phyloP scores from a whole-genome alignment of 2,888 invertebrate species.

The Branchipolynoe longqiensis region DNA sequence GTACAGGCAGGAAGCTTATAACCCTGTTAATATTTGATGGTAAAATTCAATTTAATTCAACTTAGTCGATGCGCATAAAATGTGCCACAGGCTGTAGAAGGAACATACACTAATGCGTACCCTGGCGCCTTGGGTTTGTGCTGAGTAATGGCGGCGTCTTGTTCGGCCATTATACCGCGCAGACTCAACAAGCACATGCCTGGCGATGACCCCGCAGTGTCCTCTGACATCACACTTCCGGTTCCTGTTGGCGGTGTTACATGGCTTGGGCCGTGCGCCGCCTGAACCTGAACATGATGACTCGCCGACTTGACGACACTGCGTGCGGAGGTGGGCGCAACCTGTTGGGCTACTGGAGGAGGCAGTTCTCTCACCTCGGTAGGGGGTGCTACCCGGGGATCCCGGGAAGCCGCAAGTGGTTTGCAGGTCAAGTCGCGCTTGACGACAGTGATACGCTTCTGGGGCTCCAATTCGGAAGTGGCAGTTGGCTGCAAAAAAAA shows the following conservation, averaged over 20 bases:
- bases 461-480: not conserved
- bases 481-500: constrained; percentile 1
- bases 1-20: too few species aligned
- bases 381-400: not conserved
- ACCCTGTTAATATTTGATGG: too few species aligned
- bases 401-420: not conserved
- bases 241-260: not conserved
- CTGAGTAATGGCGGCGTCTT: constrained; percentile 18
- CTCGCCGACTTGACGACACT: not conserved
- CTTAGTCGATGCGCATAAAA: too few species aligned
- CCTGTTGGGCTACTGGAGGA: not conserved
- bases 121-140: not conserved
- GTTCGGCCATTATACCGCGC: constrained; percentile 63
- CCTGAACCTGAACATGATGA: too few species aligned
- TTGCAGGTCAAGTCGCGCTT: not conserved
- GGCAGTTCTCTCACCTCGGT: too few species aligned
- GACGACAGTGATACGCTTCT: not conserved
- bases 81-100: too few species aligned
- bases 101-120: too few species aligned
- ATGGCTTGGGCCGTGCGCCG: not conserved
- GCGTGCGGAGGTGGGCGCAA: not conserved
- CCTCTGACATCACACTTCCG: not conserved
- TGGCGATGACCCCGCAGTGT: not conserved
- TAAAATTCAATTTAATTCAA: too few species aligned
- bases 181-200: constrained; percentile 57